These are phyloP conservation scores for Euura saliciscinereae DNA, from an alignment of 1,140 invertebrate genomes.

Conservation along the genomic window DNA sequence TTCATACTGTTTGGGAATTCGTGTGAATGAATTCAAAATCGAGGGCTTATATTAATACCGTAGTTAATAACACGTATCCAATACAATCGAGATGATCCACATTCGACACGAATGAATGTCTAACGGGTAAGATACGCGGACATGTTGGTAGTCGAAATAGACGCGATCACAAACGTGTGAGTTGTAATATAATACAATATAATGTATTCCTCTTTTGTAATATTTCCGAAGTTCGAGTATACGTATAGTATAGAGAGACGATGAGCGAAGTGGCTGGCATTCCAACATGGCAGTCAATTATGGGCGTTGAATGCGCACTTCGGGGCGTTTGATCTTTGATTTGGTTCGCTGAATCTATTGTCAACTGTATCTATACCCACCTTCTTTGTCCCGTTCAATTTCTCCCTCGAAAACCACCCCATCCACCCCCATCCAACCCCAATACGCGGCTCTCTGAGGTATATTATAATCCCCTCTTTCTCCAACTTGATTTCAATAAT, in stretches of 20 bases:
- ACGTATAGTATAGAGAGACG: too few species aligned
- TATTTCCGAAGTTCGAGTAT: background rate
- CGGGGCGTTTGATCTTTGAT: conserved; percentile 57
- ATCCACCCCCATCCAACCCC: background rate
- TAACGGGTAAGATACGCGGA: too few species aligned
- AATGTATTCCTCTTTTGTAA: background rate
- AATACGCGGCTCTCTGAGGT: background rate
- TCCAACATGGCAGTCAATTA: conserved; percentile 35
- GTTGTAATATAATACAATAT: too few species aligned
- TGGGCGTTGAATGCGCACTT: conserved; percentile 48
- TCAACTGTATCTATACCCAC: conserved; percentile 56
- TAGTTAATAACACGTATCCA: too few species aligned
- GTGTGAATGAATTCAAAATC: too few species aligned
- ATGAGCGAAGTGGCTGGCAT: background rate
- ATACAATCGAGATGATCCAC: too few species aligned
- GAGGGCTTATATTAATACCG: too few species aligned
- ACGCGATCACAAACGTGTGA: too few species aligned
- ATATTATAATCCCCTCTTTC: conserved; percentile 1
- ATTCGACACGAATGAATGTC: too few species aligned
- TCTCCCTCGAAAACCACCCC: background rate
- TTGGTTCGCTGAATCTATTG: conserved; percentile 57
- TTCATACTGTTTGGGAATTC: too few species aligned
- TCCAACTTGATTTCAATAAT: background rate
- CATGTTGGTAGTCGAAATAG: too few species aligned
- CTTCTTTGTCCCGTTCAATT: conserved; percentile 43